These are phyloP conservation scores for Apamea crenata DNA, from an alignment of 2,888 invertebrate genomes.

Conservation along the genomic window DNA sequence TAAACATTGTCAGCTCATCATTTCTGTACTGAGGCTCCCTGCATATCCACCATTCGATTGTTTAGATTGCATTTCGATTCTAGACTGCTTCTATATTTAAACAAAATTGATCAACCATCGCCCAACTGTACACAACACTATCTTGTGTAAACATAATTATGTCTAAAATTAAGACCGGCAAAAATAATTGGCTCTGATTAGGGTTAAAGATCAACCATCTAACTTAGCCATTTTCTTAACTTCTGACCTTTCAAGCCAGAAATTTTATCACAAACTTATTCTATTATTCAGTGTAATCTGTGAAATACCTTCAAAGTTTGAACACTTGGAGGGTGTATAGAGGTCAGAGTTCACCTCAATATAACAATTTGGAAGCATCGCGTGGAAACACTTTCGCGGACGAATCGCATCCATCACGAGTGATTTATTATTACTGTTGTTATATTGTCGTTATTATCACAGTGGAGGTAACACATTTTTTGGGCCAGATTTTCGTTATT, in stretches of 20 bases:
- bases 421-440: slow-evolving; percentile 54
- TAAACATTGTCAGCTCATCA: slow-evolving; percentile 23
- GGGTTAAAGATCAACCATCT: slow-evolving; percentile 14
- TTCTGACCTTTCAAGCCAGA: slow-evolving; percentile 1
- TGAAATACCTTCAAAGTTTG: slow-evolving; percentile 38
- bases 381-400: slow-evolving; percentile 53
- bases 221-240: slow-evolving; percentile 11
- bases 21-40: slow-evolving; percentile 20
- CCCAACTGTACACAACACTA: not conserved
- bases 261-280: slow-evolving; percentile 22
- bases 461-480: slow-evolving; percentile 9
- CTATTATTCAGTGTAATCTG: slow-evolving; percentile 46
- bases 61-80: slow-evolving; percentile 2
- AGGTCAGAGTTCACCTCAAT: slow-evolving; percentile 49
- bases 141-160: slow-evolving; percentile 10
- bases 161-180: not conserved
- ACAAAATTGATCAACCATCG: not conserved
- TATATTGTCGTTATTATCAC: slow-evolving; percentile 47
- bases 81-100: not conserved
- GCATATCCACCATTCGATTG: not conserved
- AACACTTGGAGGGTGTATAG: slow-evolving; percentile 32
- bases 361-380: slow-evolving; percentile 51
- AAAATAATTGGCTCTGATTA: slow-evolving; percentile 4
- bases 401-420: slow-evolving; percentile 54
- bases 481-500: slow-evolving; percentile 12